Evolutionary conservation across 2,888 invertebrate species (phyloP), one percentile per base, ranked within the genome.

Genomic region (Eustalomyia histrio): DNA sequence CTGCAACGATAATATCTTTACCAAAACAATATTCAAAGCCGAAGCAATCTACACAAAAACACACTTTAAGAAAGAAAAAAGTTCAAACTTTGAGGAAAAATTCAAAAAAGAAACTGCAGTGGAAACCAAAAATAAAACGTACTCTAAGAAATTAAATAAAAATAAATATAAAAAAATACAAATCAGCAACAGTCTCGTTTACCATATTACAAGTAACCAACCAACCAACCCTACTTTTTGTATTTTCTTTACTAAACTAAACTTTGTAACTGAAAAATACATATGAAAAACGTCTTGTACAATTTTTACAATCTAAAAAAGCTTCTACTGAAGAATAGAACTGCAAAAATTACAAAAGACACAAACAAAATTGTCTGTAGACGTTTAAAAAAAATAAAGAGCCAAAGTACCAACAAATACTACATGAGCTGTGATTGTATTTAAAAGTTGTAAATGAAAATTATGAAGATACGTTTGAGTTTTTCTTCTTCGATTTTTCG

Each of bases 181-280:
- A 79, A 79, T 72, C 60, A 78, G 63, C 68, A 79, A 76, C 64
- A 80, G 80, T 80, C 80, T 76, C 65, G 71, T 65, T 65, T 75
- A 75, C 21, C 65, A 64, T 69, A 50, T 61, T 74, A 67, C 55
- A 72, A 47, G 39, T 67, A 52, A 60, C 76, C 58, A 71, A 58
- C 71, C 39, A 53, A 58, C 58, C 65, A 57, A 43, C 43, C 64
- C 33, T 64, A 58, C 71, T 68, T 61, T 52, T 21, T 6, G 4
- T 29, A 29, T 35, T 33, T 33, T 17, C 8, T 33, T 47, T 47
- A 47, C 43, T 47, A 10, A 47, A n/a, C 43, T 47, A 33, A 72
- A 78, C 33, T 43, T 55, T 63, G 53, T 53, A 65, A 65, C 65
- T 29, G 64, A 76, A 71, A 69, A 71, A 69, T 64, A 71, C 57